A percentile compares a stretch with the other conserved stretches of the same genome.
Evolutionary conservation across 1,140 invertebrate genomes (phyloP).

Genomic region (Bombus ignitus): DNA sequence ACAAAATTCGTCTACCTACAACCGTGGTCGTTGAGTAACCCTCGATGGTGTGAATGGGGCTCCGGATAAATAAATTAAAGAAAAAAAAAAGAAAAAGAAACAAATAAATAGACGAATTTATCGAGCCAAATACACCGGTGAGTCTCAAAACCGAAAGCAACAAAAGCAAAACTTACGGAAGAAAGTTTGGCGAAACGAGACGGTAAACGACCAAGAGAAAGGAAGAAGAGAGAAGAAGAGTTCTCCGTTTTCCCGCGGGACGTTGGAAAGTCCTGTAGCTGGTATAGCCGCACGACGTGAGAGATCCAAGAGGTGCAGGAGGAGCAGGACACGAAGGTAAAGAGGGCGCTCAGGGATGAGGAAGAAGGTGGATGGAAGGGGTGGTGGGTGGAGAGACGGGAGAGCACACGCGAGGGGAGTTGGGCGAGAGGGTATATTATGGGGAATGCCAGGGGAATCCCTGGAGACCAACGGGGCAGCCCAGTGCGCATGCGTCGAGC

Average conservation of each 20-base stretch:
- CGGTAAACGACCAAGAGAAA: too few species aligned
- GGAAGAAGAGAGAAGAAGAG: background rate
- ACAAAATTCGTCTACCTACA: too few species aligned
- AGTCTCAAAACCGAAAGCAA: too few species aligned
- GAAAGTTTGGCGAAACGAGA: too few species aligned
- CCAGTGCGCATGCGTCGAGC: conserved; percentile 78
- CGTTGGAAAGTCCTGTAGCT: conserved; percentile 65
- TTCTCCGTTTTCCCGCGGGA: conserved; percentile 47
- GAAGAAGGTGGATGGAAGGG: background rate
- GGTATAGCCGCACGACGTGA: conserved; percentile 50
- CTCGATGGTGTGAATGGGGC: too few species aligned
- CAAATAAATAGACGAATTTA: too few species aligned
- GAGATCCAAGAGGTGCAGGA: conserved; percentile 36
- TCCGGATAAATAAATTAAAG: too few species aligned
- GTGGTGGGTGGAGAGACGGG: background rate
- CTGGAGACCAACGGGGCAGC: conserved; percentile 72
- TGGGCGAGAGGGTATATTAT: conserved; percentile 72
- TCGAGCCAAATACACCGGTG: too few species aligned
- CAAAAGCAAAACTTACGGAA: too few species aligned
- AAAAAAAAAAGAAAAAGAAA: too few species aligned
- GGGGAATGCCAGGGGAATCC: conserved; percentile 78
- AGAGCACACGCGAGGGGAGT: conserved; percentile 45
- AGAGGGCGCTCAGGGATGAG: conserved; percentile 51
- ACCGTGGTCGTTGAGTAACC: too few species aligned
- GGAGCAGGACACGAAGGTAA: conserved; percentile 48